These are phyloP conservation scores for Ianthella basta DNA, from an alignment of 37 sponge, comb jelly and placozoan genomes.

Conservation along the genomic window DNA sequence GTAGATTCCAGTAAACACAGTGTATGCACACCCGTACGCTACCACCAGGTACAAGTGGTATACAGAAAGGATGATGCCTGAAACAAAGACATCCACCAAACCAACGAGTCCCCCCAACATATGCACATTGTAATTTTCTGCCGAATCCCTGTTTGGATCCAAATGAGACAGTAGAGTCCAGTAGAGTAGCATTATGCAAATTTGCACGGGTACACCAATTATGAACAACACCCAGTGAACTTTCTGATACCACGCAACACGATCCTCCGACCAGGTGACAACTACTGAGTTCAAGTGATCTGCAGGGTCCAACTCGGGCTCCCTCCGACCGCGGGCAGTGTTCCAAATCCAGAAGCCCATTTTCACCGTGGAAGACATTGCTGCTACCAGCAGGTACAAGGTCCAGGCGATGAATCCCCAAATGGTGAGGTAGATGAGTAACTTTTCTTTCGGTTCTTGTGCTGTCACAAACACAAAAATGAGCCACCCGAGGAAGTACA, in stretches of 20 bases:
- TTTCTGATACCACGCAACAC: conserved; percentile 67
- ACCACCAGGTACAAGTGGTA: conserved; percentile 28
- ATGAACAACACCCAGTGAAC: conserved; percentile 61
- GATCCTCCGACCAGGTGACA: conserved; percentile 15
- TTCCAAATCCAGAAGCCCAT: conserved; percentile 7
- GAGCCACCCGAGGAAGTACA: conserved; percentile 60
- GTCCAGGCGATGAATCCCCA: conserved; percentile 51
- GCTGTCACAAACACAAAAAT: background rate
- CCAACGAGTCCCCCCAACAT: conserved; percentile 46
- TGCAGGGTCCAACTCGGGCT: background rate
- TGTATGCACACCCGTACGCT: conserved; percentile 2
- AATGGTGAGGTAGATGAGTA: conserved; percentile 79
- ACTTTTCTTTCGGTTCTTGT: background rate
- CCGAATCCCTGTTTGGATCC: no score
- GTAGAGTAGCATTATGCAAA: conserved; percentile 48
- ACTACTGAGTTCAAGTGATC: background rate
- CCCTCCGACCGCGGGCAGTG: background rate
- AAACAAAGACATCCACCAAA: conserved; percentile 58
- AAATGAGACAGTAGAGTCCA: conserved; percentile 54
- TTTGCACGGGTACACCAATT: conserved; percentile 22
- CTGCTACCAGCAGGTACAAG: conserved; percentile 50
- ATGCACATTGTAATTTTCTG: conserved; percentile 35
- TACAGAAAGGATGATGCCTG: conserved; percentile 41
- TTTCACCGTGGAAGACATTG: conserved; percentile 41
- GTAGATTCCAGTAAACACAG: conserved; percentile 36